A percentile compares a stretch with the other conserved stretches of the same genome.
Conservation (phyloP, 2,797 vertebrate species). For the Gymnoscopelus microlampas region DNA sequence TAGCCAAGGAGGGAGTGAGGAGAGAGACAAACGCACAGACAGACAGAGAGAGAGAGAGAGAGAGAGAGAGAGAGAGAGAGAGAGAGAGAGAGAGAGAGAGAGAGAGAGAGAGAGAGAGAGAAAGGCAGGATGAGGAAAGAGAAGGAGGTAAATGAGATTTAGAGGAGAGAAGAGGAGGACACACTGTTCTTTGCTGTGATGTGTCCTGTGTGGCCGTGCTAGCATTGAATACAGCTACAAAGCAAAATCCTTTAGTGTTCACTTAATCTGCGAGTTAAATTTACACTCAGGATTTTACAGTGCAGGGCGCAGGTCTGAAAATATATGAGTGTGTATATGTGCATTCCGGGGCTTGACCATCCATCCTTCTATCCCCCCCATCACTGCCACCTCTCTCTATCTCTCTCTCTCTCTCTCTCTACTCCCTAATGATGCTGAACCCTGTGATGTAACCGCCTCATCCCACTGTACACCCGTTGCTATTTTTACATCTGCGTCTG, state of each 20-base stretch:
- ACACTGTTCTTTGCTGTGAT: slow-evolving; percentile 18
- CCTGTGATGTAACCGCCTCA: slow-evolving; percentile 30
- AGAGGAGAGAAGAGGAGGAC: slow-evolving; percentile 39
- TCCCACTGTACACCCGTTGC: slow-evolving; percentile 48
- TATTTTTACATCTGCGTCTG: slow-evolving; percentile 51
- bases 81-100: slow-evolving; percentile 18
- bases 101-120: slow-evolving; percentile 6
- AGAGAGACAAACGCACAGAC: not conserved
- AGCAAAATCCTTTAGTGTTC: not conserved
- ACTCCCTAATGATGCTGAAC: slow-evolving; percentile 48
- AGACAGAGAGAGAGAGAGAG: slow-evolving; percentile 20
- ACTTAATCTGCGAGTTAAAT: not conserved
- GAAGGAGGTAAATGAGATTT: slow-evolving; percentile 17
- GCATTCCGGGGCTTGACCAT: not conserved
- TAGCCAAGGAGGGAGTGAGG: slow-evolving; percentile 12
- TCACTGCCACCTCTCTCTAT: not conserved
- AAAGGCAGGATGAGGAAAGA: not conserved
- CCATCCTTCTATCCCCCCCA: not conserved
- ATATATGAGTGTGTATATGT: not conserved
- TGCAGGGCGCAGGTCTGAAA: not conserved
- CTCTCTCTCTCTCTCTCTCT: slow-evolving; percentile 31
- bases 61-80: slow-evolving; percentile 29
- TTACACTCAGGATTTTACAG: no score
- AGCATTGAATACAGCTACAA: no score
- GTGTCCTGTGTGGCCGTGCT: not conserved